Conservation (phyloP, 2,888 invertebrate genomes). For the Criorhina ranunculi region DNA sequence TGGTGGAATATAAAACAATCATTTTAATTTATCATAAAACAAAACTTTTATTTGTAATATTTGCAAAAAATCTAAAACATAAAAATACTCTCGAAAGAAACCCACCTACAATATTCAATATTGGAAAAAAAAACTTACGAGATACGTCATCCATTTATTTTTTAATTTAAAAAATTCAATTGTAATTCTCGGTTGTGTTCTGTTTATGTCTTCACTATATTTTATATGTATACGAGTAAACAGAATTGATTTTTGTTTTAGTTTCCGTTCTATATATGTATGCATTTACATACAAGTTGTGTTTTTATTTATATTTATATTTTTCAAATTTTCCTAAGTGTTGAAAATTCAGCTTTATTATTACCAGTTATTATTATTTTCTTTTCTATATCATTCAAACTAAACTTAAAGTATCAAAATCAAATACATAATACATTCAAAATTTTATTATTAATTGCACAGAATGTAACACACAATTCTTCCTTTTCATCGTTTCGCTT, state of each 20-base stretch:
- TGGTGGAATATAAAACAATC: no score
- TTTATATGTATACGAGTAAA: conserved; percentile 32
- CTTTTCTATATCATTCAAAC: conserved; percentile 52
- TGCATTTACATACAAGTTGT: conserved; percentile 55
- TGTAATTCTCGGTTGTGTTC: conserved; percentile 29
- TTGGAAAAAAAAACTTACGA: conserved; percentile 46
- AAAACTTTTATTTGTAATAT: conserved; percentile 40
- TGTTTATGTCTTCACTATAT: conserved; percentile 16
- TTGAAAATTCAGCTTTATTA: conserved; percentile 57
- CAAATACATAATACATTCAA: conserved; percentile 65
- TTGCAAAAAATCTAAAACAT: conserved; percentile 45
- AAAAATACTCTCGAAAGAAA: conserved; percentile 38
- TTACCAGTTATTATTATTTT: conserved; percentile 46
- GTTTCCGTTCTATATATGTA: conserved; percentile 40
- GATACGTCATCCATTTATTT: conserved; percentile 28
- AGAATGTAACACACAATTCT: conserved; percentile 62
- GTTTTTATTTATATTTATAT: conserved; percentile 24
- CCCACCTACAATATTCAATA: conserved; percentile 33
- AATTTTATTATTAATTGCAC: conserved; percentile 74
- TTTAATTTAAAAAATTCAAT: conserved; percentile 47
- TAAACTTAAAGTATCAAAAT: conserved; percentile 66
- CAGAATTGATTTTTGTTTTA: conserved; percentile 17
- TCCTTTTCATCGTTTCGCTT: conserved; percentile 25
- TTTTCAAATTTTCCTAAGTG: conserved; percentile 61
- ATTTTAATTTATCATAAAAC: conserved; percentile 38